Evolutionary conservation across 2,888 invertebrate genomes (phyloP), one percentile per base, ranked within the genome.

Genomic region (Agrypnus murinus): DNA sequence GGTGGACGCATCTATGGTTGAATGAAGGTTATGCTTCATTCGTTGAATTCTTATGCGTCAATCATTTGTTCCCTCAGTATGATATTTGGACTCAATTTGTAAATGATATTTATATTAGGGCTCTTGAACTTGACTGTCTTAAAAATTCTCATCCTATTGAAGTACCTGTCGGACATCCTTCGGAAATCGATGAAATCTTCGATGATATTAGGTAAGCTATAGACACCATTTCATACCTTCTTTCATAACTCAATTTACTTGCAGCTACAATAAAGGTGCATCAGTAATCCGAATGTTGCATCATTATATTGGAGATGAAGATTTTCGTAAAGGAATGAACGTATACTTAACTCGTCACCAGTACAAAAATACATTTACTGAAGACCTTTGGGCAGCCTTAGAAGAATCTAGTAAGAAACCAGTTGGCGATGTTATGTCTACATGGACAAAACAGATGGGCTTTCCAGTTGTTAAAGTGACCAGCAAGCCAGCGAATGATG

Each of bases 41-140:
- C 88, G 95, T 97, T 45, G 97, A 98, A 85, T 97, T 95, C 81
- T 88, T 98, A 7, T 97, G 97, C 86, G 95, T 97, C 0, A 94
- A 95, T 81, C 92, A 94, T 83, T 87, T 96, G 63, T 98, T 96
- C 84, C 97, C 98, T 0, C 96, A 98, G 81, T 97, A 94, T 86
- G 95, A 98, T 82, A 97, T 98, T 82, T 98, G 97, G 97, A 95
- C 95, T 1, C 96, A 97, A 84, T 98, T 98, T 87, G 95, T 97
- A 0, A 94, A 95, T n/a, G 93, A 95, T 81, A 95, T 94, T 78
- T 92, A 95, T 78, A 92, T 93, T 80, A 88, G 92, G 75, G 98
- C 97, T 14, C 84, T 95, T 75, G 94, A 95, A 79, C 87, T 98
- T 74, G 98, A 98, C 85, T 92, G 92, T 59, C 87, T 98, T 70